Evolutionary conservation across 2,888 invertebrate species (phyloP).

Genomic region (Cryptophagus acutangulus): DNA sequence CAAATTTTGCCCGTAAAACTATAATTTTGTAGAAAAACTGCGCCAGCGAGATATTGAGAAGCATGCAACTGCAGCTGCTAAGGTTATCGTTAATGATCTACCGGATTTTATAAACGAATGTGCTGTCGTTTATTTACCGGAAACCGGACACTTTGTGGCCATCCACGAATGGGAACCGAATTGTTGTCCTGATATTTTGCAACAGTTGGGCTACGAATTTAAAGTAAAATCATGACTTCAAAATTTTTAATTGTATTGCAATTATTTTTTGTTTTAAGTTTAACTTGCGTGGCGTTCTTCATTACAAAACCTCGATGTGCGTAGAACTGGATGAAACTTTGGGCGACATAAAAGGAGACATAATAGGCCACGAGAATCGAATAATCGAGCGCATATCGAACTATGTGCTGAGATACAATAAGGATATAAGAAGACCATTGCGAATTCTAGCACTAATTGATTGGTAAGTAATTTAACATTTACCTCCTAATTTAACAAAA

Average conservation of each 20-base stretch:
- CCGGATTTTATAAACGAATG: constrained; percentile 64
- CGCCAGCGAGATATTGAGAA: constrained; percentile 65
- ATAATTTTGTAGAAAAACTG: constrained; percentile 57
- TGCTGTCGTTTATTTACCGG: constrained; percentile 65
- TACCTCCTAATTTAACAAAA: constrained; percentile 6
- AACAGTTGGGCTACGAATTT: constrained; percentile 65
- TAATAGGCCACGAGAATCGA: constrained; percentile 72
- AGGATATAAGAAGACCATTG: constrained; percentile 40
- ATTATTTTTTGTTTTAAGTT: constrained; percentile 36
- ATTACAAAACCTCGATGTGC: constrained; percentile 47
- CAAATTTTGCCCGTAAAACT: neutral
- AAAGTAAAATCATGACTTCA: too few species aligned
- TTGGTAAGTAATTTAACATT: constrained; percentile 32
- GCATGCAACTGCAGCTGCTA: constrained; percentile 67
- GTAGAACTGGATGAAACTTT: constrained; percentile 69
- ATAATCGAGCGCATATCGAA: constrained; percentile 55
- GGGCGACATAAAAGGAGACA: constrained; percentile 75
- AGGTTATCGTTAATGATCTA: constrained; percentile 62
- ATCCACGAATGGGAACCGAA: constrained; percentile 62
- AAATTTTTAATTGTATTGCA: neutral
- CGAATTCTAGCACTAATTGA: constrained; percentile 40
- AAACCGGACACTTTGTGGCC: constrained; percentile 73
- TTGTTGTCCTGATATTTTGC: constrained; percentile 54
- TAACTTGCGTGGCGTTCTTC: constrained; percentile 37
- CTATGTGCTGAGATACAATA: constrained; percentile 40